Percentiles rank a stretch among this genome's conserved stretches.
Conservation (phyloP, 2,113 vertebrate species). For the Channa maculata region DNA sequence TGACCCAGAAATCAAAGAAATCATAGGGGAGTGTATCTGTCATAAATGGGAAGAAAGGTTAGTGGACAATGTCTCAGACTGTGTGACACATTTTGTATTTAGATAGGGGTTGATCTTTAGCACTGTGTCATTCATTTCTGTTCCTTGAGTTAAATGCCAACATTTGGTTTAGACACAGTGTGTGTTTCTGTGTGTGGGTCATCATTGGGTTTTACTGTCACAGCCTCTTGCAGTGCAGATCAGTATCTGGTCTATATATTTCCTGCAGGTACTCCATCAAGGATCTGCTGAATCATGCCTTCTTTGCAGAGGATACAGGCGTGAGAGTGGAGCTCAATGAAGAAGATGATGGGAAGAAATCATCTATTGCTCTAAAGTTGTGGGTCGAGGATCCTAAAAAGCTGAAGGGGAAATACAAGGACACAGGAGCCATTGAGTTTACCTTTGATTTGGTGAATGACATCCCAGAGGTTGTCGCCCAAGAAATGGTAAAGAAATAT, state of each 20-base stretch:
- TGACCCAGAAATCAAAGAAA: slow-evolving; percentile 98
- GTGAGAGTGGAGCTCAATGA: slow-evolving; percentile 98
- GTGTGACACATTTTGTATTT: not conserved
- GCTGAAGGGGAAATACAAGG: slow-evolving; percentile 98
- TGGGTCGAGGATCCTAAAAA: slow-evolving; percentile 99
- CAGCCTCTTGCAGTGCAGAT: slow-evolving; percentile 18
- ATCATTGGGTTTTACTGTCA: slow-evolving; percentile 23
- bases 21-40: slow-evolving; percentile 98
- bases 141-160: slow-evolving; percentile 39
- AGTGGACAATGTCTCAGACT: slow-evolving; percentile 59
- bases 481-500: slow-evolving; percentile 92
- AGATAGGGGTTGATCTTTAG: too few species aligned
- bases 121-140: slow-evolving; percentile 12
- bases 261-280: slow-evolving; percentile 95
- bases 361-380: slow-evolving; percentile 94
- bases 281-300: slow-evolving; percentile 97
- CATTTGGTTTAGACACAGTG: slow-evolving; percentile 45
- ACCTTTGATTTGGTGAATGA: slow-evolving; percentile 94
- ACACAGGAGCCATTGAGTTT: slow-evolving; percentile 97
- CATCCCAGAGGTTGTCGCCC: slow-evolving; percentile 95
- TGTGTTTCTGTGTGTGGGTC: slow-evolving; percentile 31
- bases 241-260: slow-evolving; percentile 41
- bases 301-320: slow-evolving; percentile 98
- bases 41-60: slow-evolving; percentile 96
- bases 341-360: slow-evolving; percentile 95